phyloP scores from a whole-genome alignment of 1,140 invertebrate genomes.

The Euura saliciscinereae region DNA sequence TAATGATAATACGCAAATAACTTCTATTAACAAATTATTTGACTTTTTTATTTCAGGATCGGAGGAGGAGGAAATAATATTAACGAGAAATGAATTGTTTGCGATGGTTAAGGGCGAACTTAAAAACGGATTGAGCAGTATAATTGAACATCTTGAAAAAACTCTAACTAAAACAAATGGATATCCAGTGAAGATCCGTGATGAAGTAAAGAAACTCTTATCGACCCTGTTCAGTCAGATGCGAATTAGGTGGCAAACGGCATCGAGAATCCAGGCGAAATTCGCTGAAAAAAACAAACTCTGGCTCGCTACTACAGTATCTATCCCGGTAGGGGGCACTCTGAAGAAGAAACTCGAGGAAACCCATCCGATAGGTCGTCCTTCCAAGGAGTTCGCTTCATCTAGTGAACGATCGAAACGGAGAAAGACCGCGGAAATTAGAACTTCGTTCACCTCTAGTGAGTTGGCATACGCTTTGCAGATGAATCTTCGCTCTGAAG shows the following conservation, averaged over 20 bases:
- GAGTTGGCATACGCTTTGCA: too few species aligned
- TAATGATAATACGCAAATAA: too few species aligned
- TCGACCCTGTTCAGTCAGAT: background rate
- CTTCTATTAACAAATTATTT: background rate
- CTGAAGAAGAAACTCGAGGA: background rate
- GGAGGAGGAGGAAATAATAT: background rate
- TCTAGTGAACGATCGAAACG: conserved; percentile 24
- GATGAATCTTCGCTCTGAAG: conserved; percentile 12
- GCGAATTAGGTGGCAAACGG: background rate
- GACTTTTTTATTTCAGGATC: background rate
- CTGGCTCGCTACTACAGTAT: background rate
- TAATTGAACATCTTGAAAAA: background rate
- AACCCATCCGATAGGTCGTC: conserved; percentile 20
- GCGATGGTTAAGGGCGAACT: background rate
- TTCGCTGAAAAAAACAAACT: background rate
- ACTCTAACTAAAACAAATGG: background rate
- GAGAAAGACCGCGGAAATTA: conserved; percentile 33
- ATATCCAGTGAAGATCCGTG: background rate
- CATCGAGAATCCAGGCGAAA: background rate
- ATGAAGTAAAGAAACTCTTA: background rate
- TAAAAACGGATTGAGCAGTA: background rate
- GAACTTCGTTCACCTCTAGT: too few species aligned
- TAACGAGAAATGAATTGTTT: too few species aligned
- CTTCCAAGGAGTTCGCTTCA: conserved; percentile 28
- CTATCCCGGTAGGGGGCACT: background rate